These are phyloP conservation scores for Drosophila mimica DNA, from an alignment of 2,888 invertebrate species.

Conservation along the genomic window DNA sequence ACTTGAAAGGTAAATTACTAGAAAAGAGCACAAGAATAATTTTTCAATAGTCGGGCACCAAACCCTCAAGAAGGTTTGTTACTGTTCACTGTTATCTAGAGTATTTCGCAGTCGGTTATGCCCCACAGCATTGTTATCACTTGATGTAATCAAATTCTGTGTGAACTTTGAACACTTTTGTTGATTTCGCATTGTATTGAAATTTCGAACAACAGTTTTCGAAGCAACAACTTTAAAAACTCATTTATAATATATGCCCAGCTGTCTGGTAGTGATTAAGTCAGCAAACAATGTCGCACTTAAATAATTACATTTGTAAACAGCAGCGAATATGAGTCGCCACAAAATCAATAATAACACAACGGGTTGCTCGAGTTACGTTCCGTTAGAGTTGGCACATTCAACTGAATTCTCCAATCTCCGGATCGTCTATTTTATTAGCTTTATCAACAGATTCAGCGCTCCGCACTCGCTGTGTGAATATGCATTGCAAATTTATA, in stretches of 20 bases:
- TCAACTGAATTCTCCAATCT: constrained; percentile 21
- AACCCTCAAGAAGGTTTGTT: not conserved
- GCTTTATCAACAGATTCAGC: not conserved
- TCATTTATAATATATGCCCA: too few species aligned
- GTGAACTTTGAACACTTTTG: not conserved
- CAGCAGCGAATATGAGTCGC: not conserved
- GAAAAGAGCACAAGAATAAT: not conserved
- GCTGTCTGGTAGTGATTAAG: not conserved
- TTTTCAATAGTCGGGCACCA: not conserved
- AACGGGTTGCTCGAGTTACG: not conserved
- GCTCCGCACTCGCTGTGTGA: not conserved
- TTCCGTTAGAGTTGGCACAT: not conserved
- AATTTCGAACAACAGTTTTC: not conserved
- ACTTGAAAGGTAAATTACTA: not conserved
- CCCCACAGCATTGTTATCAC: not conserved
- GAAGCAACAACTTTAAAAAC: not conserved
- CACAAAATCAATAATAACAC: not conserved
- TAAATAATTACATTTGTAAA: constrained; percentile 8
- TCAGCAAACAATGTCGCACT: constrained; percentile 5
- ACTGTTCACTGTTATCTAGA: not conserved
- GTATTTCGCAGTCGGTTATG: not conserved
- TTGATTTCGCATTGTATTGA: not conserved
- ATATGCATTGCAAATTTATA: not conserved
- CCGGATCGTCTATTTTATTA: constrained; percentile 20
- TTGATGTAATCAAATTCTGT: not conserved